Percentiles rank a stretch among this genome's conserved stretches.
phyloP scores from a whole-genome alignment of 2,797 vertebrate genomes.

The Pogonophryne albipinna region DNA sequence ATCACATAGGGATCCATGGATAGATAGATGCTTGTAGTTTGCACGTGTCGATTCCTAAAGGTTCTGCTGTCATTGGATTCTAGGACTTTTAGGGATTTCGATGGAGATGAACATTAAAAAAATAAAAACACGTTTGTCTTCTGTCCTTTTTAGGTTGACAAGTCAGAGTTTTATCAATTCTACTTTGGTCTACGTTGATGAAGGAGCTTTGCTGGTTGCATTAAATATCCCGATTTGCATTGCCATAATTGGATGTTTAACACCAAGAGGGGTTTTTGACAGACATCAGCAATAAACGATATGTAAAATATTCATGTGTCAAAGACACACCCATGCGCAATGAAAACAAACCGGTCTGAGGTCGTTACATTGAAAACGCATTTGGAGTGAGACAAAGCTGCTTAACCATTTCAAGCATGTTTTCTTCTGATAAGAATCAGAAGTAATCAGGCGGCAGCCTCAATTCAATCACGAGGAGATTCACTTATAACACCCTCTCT shows the following conservation, averaged over 20 bases:
- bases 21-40: too few species aligned
- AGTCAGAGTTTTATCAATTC: not conserved
- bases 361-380: too few species aligned
- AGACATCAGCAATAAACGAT: not conserved
- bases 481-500: not conserved
- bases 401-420: not conserved
- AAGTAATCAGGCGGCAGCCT: constrained; percentile 1
- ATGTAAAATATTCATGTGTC: not conserved
- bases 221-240: not conserved
- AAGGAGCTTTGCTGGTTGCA: not conserved
- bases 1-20: constrained; percentile 5
- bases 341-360: not conserved
- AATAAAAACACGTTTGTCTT: not conserved
- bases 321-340: not conserved
- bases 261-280: not conserved
- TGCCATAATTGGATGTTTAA: not conserved
- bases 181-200: not conserved
- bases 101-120: not conserved
- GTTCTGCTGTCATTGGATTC: not conserved
- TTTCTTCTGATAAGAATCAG: not conserved
- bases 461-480: not conserved
- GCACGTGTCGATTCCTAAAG: too few species aligned
- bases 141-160: not conserved
- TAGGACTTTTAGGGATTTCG: not conserved
- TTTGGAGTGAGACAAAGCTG: not conserved